Evolutionary conservation across 2,113 vertebrate genomes (phyloP), one percentile per base, ranked within the genome.

Genomic region (Seriola rivoliana): DNA sequence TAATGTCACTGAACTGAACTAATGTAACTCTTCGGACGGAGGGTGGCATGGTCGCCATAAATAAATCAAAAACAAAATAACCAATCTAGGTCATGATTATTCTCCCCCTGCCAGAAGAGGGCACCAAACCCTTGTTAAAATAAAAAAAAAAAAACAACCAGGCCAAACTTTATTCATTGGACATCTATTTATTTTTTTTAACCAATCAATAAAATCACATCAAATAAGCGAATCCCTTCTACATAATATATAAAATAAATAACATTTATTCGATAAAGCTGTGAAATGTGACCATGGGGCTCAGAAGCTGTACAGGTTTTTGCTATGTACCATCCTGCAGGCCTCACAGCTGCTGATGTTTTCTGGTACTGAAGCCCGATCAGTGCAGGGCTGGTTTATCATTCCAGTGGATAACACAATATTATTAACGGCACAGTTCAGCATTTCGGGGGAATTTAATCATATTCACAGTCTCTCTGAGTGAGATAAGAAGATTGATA

Each of bases 101-200:
- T 2, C 1, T 72, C 17, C 34, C 14, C 64, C 21, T 17, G 69
- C 8, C 87, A 86, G 17, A 36, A 54, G 84, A 73, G 69, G 88
- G 71, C 46, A 36, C 78, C 67, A 89, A 82, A 85, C 10, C 40
- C 2, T 8, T 52, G 12, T 21, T 36, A 8, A 6, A 69, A 71
- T 36, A 55, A 25, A 40, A 67, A 65, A 54, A 19, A 25, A 50
- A 55, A 86, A 16, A 44, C 36, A 29, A 5, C 4, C 36, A 82
- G 36, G 6, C n/a, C 11, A 80, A 60, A 60, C 65, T 57, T 48
- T 2, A 34, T 67, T 86, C 50, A 80, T 75, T 55, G 42, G 8
- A 90, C 92, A 92, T 89, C 74, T 84, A 87, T 92, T 89, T 90
- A 85, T 93, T 87, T 50, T 79, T 86, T 76, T 81, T 71, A 84